A percentile compares a stretch with the other conserved stretches of the same genome.
Conservation (phyloP, 2,113 vertebrate genomes). For the Lepus americanus region DNA sequence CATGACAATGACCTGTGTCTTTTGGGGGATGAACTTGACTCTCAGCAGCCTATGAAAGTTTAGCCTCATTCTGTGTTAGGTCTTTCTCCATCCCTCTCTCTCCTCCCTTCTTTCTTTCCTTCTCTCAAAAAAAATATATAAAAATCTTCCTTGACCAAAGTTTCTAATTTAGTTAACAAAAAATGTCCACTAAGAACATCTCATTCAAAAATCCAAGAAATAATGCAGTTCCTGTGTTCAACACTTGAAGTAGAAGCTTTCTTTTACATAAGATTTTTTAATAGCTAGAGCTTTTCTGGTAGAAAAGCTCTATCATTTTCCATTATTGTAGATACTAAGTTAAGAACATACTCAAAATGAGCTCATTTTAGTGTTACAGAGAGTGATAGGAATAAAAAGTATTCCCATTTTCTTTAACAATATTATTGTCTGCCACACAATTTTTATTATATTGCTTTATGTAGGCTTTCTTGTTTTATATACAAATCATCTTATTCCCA, state of each 20-base stretch:
- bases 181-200: not conserved
- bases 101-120: not conserved
- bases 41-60: not conserved
- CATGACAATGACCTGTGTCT: not conserved
- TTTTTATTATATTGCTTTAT: constrained; percentile 36
- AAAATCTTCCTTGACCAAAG: not conserved
- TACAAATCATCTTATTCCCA: constrained; percentile 73
- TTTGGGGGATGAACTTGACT: not conserved
- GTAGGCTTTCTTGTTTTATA: constrained; percentile 46
- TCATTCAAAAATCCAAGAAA: not conserved
- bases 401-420: constrained; percentile 46
- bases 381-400: constrained; percentile 59
- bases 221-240: not conserved
- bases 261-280: not conserved
- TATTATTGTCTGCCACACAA: not conserved
- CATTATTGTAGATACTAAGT: constrained; percentile 60
- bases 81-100: not conserved
- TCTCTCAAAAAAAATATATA: not conserved
- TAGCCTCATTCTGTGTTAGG: not conserved
- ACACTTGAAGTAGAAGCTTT: not conserved
- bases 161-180: constrained; percentile 33
- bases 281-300: constrained; percentile 10
- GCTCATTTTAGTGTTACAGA: constrained; percentile 47
- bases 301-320: constrained; percentile 11
- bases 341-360: constrained; percentile 66